A percentile compares a stretch with the other conserved stretches of the same genome.
Conservation (phyloP, 2,888 invertebrate species). For the Malthinus flaveolus region DNA sequence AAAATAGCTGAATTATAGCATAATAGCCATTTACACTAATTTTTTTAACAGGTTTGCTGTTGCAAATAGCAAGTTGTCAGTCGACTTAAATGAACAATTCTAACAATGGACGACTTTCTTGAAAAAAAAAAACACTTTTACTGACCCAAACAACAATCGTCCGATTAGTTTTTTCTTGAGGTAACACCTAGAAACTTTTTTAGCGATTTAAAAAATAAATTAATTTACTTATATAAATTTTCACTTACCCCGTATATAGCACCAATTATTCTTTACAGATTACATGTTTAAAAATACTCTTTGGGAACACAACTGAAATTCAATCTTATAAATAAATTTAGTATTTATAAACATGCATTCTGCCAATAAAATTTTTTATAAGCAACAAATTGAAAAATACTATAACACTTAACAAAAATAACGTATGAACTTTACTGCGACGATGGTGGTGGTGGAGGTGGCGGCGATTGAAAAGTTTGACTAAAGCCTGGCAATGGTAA, state of each 20-base stretch:
- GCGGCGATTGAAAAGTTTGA: slow-evolving; percentile 56
- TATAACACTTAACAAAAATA: slow-evolving; percentile 24
- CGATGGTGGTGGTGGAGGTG: slow-evolving; percentile 37
- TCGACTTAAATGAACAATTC: no score
- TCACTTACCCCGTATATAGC: slow-evolving; percentile 16
- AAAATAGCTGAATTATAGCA: no score
- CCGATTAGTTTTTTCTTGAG: no score
- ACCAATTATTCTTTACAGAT: slow-evolving; percentile 25
- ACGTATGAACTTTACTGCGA: slow-evolving; percentile 21
- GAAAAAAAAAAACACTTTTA: no score
- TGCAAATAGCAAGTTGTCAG: no score
- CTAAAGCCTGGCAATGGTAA: slow-evolving; percentile 56
- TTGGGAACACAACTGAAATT: slow-evolving; percentile 30
- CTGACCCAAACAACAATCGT: no score
- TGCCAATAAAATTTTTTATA: slow-evolving; percentile 24
- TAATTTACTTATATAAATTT: no score
- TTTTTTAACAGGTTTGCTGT: no score
- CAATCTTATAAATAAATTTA: slow-evolving; percentile 27
- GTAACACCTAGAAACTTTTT: no score
- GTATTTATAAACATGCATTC: slow-evolving; percentile 27
- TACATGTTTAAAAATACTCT: slow-evolving; percentile 29
- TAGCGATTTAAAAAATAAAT: no score
- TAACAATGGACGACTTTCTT: no score
- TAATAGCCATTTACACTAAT: no score
- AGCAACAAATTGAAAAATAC: slow-evolving; percentile 25